Evolutionary conservation across 2,888 invertebrate species (phyloP).

Genomic region (Xestia rhomboidea): DNA sequence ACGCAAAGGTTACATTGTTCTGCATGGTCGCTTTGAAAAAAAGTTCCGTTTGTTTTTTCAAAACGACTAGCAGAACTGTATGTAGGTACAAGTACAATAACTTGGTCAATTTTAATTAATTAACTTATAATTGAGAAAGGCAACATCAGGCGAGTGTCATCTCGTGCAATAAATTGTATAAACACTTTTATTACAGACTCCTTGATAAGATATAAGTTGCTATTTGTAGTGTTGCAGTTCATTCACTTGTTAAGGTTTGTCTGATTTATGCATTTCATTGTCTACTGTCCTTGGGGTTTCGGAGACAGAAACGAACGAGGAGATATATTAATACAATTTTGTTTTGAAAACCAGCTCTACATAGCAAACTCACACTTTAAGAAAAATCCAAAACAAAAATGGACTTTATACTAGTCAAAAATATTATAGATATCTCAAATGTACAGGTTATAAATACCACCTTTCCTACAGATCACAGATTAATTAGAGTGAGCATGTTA

Average conservation of each 20-base stretch:
- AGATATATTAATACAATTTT: too few species aligned
- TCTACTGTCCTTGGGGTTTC: too few species aligned
- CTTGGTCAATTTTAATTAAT: constrained; percentile 24
- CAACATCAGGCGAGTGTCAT: constrained; percentile 22
- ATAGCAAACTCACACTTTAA: too few species aligned
- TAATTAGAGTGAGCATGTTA: too few species aligned
- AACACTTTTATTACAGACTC: constrained; percentile 21
- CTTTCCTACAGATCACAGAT: constrained; percentile 2
- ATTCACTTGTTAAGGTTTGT: constrained; percentile 15
- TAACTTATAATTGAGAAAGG: constrained; percentile 13
- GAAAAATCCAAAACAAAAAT: too few species aligned
- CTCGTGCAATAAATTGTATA: constrained; percentile 46
- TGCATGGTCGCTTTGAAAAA: background rate
- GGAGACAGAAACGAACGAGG: too few species aligned
- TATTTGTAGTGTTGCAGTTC: constrained; percentile 30
- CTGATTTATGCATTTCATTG: background rate
- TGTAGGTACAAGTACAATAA: background rate
- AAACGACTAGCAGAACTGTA: too few species aligned
- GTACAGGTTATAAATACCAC: background rate
- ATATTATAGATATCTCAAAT: background rate
- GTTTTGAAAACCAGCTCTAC: too few species aligned
- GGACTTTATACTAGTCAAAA: too few species aligned
- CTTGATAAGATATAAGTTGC: constrained; percentile 22
- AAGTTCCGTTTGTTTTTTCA: too few species aligned
- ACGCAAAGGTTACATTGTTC: too few species aligned